phyloP scores from a whole-genome alignment of 2,113 vertebrate species.

The Sapayoa aenigma region DNA sequence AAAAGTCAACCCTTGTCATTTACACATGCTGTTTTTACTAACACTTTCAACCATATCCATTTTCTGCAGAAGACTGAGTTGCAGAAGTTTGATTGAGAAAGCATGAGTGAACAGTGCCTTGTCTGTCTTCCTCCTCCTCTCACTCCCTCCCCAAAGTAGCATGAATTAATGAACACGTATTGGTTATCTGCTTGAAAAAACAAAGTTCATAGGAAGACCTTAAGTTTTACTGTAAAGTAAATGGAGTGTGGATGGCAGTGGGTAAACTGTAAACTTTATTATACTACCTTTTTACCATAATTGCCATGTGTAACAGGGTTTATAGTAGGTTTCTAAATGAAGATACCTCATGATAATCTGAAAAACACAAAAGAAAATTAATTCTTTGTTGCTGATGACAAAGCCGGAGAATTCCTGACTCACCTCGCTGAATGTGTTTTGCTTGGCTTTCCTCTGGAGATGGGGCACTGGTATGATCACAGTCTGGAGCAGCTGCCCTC shows the following conservation, averaged over 20 bases:
- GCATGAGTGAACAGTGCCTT: not conserved
- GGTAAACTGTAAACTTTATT: not conserved
- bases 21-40: not conserved
- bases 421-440: not conserved
- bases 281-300: not conserved
- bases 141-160: not conserved
- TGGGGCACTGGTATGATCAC: not conserved
- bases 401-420: not conserved
- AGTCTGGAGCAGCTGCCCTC: not conserved
- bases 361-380: not conserved
- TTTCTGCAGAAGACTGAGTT: not conserved
- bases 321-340: not conserved
- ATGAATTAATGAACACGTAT: not conserved
- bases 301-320: not conserved
- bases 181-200: not conserved
- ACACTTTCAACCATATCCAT: not conserved
- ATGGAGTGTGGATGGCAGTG: not conserved
- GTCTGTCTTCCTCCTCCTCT: not conserved
- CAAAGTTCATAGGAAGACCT: accelerated
- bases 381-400: not conserved
- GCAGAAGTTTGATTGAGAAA: not conserved
- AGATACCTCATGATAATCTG: not conserved
- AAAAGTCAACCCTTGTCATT: not conserved
- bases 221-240: not conserved
- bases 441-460: not conserved